Conservation (phyloP, 1,140 invertebrate genomes). For the Rhopalosiphum maidis region DNA sequence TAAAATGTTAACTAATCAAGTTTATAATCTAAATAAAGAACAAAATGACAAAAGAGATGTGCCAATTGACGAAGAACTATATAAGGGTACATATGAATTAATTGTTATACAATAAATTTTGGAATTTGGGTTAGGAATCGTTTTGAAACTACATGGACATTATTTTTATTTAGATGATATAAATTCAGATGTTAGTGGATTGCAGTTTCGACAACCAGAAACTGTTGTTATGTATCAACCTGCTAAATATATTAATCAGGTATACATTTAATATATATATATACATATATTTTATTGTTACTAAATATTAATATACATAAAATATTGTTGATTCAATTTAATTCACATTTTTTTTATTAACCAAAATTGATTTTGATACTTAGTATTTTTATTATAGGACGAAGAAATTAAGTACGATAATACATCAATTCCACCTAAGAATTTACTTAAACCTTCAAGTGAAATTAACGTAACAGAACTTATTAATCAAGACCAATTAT, state of each 20-base stretch:
- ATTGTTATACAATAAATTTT: neutral
- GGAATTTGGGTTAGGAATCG: neutral
- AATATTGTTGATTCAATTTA: neutral
- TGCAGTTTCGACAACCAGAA: conserved; percentile 51
- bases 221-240: conserved; percentile 48
- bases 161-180: conserved; percentile 45
- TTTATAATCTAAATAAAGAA: conserved; percentile 71
- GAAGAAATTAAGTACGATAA: conserved; percentile 46
- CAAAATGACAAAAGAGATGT: conserved; percentile 67
- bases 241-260: conserved; percentile 42
- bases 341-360: neutral
- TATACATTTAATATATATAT: neutral
- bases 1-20: conserved; percentile 86
- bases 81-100: conserved; percentile 7
- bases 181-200: conserved; percentile 36
- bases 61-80: conserved; percentile 49
- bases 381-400: conserved; percentile 18
- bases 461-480: conserved; percentile 53
- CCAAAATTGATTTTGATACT: neutral
- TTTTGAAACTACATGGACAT: neutral
- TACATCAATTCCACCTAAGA: neutral
- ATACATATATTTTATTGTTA: neutral
- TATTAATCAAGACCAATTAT: conserved; percentile 49
- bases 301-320: neutral
- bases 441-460: conserved; percentile 37